phyloP scores from a whole-genome alignment of 2,113 vertebrate species.

The Melanotaenia duboulayi region DNA sequence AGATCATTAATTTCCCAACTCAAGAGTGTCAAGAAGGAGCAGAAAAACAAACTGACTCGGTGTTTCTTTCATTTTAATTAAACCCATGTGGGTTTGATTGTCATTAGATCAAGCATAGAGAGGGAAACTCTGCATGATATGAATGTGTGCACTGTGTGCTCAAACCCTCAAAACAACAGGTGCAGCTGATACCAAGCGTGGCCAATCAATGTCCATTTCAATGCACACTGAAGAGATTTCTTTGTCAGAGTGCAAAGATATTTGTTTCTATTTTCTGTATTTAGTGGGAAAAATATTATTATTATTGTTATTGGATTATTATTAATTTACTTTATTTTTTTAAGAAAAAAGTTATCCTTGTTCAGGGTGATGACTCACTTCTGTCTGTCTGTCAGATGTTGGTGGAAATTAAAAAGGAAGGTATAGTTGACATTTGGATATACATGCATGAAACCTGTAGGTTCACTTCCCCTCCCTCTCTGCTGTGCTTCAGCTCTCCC shows the following conservation, averaged over 20 bases:
- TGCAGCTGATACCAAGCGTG: slow-evolving; percentile 25
- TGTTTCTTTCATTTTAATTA: slow-evolving; percentile 53
- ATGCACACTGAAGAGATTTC: too few species aligned
- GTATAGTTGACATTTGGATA: background rate
- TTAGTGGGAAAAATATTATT: too few species aligned
- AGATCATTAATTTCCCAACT: background rate
- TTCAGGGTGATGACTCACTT: too few species aligned
- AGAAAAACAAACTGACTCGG: slow-evolving; percentile 34
- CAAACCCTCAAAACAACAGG: slow-evolving; percentile 48
- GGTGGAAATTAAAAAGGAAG: background rate
- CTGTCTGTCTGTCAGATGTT: too few species aligned
- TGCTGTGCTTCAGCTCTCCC: slow-evolving; percentile 1
- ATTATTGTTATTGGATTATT: too few species aligned
- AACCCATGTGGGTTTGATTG: slow-evolving; percentile 20
- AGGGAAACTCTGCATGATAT: background rate
- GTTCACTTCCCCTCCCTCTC: background rate
- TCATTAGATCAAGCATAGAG: slow-evolving; percentile 10
- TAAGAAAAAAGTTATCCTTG: too few species aligned
- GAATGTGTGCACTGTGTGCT: background rate
- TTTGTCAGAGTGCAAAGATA: too few species aligned
- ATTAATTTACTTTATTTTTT: too few species aligned
- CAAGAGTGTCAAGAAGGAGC: background rate
- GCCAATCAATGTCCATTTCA: too few species aligned
- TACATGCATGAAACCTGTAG: too few species aligned
- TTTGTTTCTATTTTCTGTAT: too few species aligned